Conservation (phyloP, 1,140 invertebrate species). For the Tribolium madens region DNA sequence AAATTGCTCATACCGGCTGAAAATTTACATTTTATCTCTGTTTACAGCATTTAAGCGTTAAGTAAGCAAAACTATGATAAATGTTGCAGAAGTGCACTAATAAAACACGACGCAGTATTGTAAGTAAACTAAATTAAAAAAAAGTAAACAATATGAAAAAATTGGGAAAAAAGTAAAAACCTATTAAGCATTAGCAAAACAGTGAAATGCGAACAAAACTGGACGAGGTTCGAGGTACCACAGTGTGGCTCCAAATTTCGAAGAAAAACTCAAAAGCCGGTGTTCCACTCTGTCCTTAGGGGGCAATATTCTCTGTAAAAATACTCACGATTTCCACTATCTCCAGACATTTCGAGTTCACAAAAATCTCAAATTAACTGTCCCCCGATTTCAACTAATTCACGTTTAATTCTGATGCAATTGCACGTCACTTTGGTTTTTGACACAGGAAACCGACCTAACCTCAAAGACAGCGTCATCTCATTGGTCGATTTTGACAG, state of each 20-base stretch:
- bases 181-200: neutral
- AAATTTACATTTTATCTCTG: neutral
- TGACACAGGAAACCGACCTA: neutral
- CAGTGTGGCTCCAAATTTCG: neutral
- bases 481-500: slow-evolving; percentile 15
- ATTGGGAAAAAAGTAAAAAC: neutral
- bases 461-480: neutral
- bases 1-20: neutral
- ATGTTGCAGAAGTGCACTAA: neutral
- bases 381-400: neutral
- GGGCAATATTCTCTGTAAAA: neutral
- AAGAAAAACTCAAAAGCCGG: neutral
- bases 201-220: too few species aligned
- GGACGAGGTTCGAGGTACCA: neutral
- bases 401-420: slow-evolving; percentile 36
- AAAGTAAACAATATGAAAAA: too few species aligned
- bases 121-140: too few species aligned
- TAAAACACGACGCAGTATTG: neutral
- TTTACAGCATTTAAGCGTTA: neutral
- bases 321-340: slow-evolving; percentile 5
- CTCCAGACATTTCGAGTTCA: neutral
- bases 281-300: neutral
- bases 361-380: neutral
- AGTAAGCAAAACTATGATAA: neutral
- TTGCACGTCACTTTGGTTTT: neutral